These are phyloP conservation scores for Polymixis flavicincta DNA, from an alignment of 2,888 invertebrate species.

Conservation along the genomic window DNA sequence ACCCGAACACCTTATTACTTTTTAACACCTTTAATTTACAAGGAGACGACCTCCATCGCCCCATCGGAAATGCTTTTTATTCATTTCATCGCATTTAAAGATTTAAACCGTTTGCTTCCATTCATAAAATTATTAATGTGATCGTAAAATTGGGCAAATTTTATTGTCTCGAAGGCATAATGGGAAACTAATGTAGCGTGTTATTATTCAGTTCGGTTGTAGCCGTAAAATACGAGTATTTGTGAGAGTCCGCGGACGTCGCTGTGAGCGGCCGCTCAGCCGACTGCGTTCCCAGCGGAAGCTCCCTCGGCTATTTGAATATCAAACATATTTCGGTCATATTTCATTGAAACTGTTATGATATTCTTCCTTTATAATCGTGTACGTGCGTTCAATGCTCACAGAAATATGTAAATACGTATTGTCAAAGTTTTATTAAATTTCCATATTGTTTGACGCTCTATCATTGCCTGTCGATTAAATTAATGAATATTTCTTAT, in stretches of 20 bases:
- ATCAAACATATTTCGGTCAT: constrained; percentile 88
- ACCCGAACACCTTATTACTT: constrained; percentile 74
- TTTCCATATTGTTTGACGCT: constrained; percentile 65
- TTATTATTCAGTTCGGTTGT: constrained; percentile 90
- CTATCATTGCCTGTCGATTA: constrained; percentile 34
- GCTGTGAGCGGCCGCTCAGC: constrained; percentile 59
- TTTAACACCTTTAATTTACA: constrained; percentile 82
- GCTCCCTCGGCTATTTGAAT: constrained; percentile 88
- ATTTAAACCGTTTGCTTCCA: constrained; percentile 88
- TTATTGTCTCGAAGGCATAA: constrained; percentile 90
- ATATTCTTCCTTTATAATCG: constrained; percentile 87
- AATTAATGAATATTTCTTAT: constrained; percentile 51
- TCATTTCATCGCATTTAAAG: constrained; percentile 85
- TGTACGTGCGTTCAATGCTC: constrained; percentile 83
- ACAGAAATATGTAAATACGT: constrained; percentile 80
- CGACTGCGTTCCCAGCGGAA: constrained; percentile 85
- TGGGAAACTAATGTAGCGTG: constrained; percentile 91
- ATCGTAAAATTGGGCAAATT: constrained; percentile 91
- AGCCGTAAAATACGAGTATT: constrained; percentile 89
- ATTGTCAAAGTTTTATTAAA: constrained; percentile 76
- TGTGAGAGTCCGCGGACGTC: constrained; percentile 78
- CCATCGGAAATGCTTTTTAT: constrained; percentile 82
- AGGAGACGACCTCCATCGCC: constrained; percentile 82
- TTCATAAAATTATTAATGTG: constrained; percentile 91
- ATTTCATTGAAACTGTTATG: constrained; percentile 89